phyloP scores from a whole-genome alignment of 2,113 vertebrate genomes.

The Callipepla californica region DNA sequence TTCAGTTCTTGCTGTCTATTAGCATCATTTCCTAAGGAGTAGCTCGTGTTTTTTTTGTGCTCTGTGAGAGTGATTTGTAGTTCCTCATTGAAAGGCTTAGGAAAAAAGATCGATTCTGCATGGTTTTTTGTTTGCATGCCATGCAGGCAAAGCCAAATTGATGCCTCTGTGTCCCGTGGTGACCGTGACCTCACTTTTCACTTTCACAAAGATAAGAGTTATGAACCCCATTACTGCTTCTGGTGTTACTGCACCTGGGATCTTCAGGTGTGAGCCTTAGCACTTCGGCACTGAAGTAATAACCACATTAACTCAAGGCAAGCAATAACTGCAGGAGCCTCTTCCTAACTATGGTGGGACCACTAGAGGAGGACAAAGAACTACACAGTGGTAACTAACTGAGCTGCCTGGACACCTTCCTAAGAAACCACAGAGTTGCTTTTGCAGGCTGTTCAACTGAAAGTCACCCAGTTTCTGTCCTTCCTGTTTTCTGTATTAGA shows the following conservation, averaged over 20 bases:
- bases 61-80: neutral
- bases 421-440: neutral
- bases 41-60: neutral
- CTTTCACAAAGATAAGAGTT: neutral
- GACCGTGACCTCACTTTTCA: neutral
- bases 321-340: neutral
- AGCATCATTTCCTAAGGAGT: neutral
- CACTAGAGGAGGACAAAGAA: conserved; percentile 66
- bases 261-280: neutral
- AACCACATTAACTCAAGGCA: neutral
- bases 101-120: rapidly evolving
- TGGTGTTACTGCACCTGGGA: rapidly evolving
- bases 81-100: neutral
- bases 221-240: neutral
- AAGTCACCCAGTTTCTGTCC: conserved; percentile 12
- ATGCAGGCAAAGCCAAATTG: neutral
- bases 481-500: conserved; percentile 56
- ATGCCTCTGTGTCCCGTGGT: neutral
- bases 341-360: neutral
- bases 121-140: neutral
- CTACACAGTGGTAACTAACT: neutral
- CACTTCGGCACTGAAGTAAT: neutral
- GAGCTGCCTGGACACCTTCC: neutral
- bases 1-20: neutral
- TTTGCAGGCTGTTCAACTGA: conserved; percentile 16